Conservation (phyloP, 2,888 invertebrate species). For the Drosophila cyrtoloma region DNA sequence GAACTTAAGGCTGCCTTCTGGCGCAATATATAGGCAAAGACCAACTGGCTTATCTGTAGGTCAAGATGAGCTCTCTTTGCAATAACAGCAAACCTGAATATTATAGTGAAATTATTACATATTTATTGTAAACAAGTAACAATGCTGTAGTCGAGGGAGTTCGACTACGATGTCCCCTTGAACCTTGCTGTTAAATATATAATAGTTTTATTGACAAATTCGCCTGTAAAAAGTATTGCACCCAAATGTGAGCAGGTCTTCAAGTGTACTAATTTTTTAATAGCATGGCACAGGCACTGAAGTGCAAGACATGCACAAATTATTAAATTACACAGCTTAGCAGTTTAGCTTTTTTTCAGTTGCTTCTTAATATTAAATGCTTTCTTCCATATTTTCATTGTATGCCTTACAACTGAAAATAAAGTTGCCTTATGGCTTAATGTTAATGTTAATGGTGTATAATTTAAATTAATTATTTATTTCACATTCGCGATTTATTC, state of each 20-base stretch:
- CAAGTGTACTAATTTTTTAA: neutral
- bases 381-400: neutral
- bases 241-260: neutral
- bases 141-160: neutral
- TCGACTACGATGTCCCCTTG: neutral
- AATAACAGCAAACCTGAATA: slow-evolving; percentile 63
- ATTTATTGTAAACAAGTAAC: slow-evolving; percentile 24
- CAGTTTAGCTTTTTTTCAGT: neutral
- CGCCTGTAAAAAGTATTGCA: neutral
- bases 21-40: slow-evolving; percentile 64
- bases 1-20: slow-evolving; percentile 19
- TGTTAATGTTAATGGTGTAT: neutral
- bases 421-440: neutral
- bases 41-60: slow-evolving; percentile 70
- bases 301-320: no score
- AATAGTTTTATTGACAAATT: neutral
- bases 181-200: neutral
- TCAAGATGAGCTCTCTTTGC: slow-evolving; percentile 50
- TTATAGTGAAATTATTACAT: slow-evolving; percentile 49
- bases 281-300: no score
- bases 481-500: neutral
- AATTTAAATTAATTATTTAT: neutral
- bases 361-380: neutral
- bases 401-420: neutral
- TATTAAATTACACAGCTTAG: neutral